phyloP scores from a whole-genome alignment of 2,888 invertebrate genomes.

The Abrostola triplasia region DNA sequence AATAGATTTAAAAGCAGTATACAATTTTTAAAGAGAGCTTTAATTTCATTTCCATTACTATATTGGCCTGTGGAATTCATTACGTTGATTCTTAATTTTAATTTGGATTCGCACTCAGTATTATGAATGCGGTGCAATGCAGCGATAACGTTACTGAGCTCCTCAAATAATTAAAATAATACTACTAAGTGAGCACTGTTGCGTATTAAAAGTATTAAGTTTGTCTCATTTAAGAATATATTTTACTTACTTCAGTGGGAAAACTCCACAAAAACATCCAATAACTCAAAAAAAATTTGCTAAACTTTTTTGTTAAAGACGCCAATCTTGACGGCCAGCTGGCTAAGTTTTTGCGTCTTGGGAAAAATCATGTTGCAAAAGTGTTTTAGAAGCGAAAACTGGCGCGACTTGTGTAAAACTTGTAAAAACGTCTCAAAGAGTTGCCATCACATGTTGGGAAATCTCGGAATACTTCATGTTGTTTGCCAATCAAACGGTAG shows the following conservation, averaged over 20 bases:
- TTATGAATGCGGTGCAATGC: too few species aligned
- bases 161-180: too few species aligned
- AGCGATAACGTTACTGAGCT: too few species aligned
- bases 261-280: slow-evolving; percentile 13
- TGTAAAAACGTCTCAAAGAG: slow-evolving; percentile 21
- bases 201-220: too few species aligned
- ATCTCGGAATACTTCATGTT: slow-evolving; percentile 1
- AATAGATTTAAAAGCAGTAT: too few species aligned
- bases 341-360: slow-evolving; percentile 38
- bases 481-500: slow-evolving; percentile 11
- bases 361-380: slow-evolving; percentile 41
- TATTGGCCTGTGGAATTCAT: too few species aligned
- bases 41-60: too few species aligned
- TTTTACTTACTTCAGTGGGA: not conserved
- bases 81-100: too few species aligned
- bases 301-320: slow-evolving; percentile 19
- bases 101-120: too few species aligned
- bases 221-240: too few species aligned
- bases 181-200: too few species aligned
- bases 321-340: slow-evolving; percentile 33
- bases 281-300: slow-evolving; percentile 16
- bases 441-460: slow-evolving; percentile 23
- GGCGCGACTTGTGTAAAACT: slow-evolving; percentile 20
- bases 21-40: too few species aligned
- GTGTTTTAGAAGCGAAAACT: slow-evolving; percentile 33